Evolutionary conservation across 2,113 vertebrate species (phyloP).

Genomic region (Petaurus breviceps): DNA sequence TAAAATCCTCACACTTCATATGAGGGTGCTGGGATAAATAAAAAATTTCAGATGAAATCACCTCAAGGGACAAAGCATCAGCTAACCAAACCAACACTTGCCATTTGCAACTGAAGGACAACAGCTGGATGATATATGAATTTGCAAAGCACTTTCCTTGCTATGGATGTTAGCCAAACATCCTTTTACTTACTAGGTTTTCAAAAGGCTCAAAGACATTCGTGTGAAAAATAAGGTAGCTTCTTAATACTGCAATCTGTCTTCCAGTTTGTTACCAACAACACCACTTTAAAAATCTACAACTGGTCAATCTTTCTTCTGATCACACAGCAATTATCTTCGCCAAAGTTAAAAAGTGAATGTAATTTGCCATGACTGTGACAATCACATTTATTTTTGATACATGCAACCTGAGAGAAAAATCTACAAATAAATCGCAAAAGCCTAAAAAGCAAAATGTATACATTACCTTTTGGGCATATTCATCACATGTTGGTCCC

Average conservation of each 20-base stretch:
- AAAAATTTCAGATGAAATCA: neutral
- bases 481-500: conserved; percentile 95
- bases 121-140: neutral
- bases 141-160: neutral
- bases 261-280: neutral
- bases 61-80: neutral
- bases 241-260: neutral
- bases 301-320: neutral
- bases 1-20: neutral
- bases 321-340: neutral
- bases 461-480: conserved; percentile 91
- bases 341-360: neutral
- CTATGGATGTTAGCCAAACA: too few relatives aligned
- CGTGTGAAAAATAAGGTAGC: neutral
- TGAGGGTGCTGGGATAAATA: neutral
- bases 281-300: neutral
- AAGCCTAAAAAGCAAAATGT: neutral
- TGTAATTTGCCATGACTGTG: neutral
- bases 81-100: neutral
- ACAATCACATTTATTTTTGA: neutral
- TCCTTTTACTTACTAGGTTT: neutral
- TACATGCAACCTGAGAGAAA: neutral
- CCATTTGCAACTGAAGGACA: neutral
- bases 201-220: neutral
- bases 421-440: neutral